Evolutionary conservation across 2,113 vertebrate genomes (phyloP).

Genomic region (Hepsetus odoe): DNA sequence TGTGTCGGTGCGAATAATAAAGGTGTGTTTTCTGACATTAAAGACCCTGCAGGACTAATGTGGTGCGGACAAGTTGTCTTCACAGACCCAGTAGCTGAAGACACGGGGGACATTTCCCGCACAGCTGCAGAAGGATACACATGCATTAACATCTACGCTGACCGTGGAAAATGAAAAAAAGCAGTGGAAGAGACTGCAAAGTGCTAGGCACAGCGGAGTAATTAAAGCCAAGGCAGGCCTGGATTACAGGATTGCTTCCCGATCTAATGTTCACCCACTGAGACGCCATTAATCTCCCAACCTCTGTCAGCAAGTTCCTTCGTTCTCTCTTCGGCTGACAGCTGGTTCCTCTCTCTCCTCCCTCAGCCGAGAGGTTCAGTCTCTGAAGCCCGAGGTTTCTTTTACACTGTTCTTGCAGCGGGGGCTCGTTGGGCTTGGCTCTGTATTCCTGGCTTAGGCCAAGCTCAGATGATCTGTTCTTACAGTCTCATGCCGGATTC

Average conservation of each 20-base stretch:
- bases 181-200: background rate
- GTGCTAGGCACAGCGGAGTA: background rate
- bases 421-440: conserved; percentile 16
- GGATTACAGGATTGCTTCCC: conserved; percentile 1
- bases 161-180: background rate
- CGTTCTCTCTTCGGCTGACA: background rate
- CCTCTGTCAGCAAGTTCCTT: background rate
- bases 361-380: conserved; percentile 24
- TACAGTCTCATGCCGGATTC: background rate
- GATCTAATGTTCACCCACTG: conserved; percentile 18
- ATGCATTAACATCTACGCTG: background rate
- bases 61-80: background rate
- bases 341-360: conserved; percentile 14
- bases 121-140: background rate
- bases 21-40: background rate
- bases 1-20: background rate
- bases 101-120: background rate
- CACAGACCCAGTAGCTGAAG: background rate
- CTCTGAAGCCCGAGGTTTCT: background rate
- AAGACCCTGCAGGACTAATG: background rate
- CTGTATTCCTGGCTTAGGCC: background rate
- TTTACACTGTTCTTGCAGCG: background rate
- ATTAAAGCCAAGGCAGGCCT: background rate
- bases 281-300: conserved; percentile 17
- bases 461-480: conserved; percentile 9